Percentiles rank a stretch among this genome's conserved stretches.
Evolutionary conservation across 2,888 invertebrate genomes (phyloP).

Genomic region (Iphiclides podalirius): DNA sequence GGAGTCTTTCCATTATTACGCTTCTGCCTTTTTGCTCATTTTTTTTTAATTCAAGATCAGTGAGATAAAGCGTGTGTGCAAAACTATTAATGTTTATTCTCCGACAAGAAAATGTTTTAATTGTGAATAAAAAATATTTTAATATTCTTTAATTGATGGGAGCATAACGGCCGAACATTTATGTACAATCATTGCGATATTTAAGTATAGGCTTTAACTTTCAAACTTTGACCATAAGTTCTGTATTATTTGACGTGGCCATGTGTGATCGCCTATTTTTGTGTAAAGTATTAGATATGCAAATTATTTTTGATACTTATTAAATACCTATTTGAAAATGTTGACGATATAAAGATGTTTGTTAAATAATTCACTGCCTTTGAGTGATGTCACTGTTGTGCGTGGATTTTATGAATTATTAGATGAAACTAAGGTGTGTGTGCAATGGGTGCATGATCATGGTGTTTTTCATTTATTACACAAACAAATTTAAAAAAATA

Average conservation of each 20-base stretch:
- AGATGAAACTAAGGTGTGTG: constrained; percentile 12
- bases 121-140: background rate
- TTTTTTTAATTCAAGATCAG: constrained; percentile 35
- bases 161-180: constrained; percentile 1
- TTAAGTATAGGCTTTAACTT: constrained; percentile 14
- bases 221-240: constrained; percentile 13
- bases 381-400: constrained; percentile 47
- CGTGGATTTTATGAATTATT: constrained; percentile 36
- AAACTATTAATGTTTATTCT: background rate
- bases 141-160: background rate
- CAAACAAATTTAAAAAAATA: no score
- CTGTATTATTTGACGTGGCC: constrained; percentile 15
- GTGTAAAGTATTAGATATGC: constrained; percentile 46
- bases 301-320: constrained; percentile 64
- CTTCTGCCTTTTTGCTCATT: constrained; percentile 20
- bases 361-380: constrained; percentile 48
- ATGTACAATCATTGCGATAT: background rate
- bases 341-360: constrained; percentile 40
- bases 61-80: constrained; percentile 41
- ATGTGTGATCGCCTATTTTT: constrained; percentile 25
- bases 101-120: background rate
- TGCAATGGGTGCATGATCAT: constrained; percentile 10
- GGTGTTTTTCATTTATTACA: background rate
- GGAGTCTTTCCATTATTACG: constrained; percentile 9
- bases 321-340: constrained; percentile 50